Base-by-base conservation (phyloP, 2,797 vertebrate species). In the Apogon talboti region DNA sequence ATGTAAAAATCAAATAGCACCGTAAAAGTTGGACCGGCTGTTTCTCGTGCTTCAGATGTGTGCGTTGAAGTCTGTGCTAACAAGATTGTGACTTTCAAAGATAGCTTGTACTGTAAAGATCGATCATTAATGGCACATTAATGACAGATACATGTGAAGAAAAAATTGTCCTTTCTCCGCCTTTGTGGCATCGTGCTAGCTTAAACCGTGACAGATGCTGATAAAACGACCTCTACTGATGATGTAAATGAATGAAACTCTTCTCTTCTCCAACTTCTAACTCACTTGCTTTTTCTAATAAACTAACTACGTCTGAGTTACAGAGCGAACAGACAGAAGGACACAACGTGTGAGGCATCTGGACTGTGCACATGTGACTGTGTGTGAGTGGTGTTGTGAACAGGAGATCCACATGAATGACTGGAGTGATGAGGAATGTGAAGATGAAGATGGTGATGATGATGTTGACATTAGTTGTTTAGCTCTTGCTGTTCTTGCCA, bases 1-100 rank as follows among this genome's bases (percentile, higher is more conserved):
- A 82, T 79, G 87, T 90, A 89, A 79, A 88, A 91, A 90, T 89
- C 78, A 86, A 86, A 88, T 93, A 94, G 93, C 93, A 94, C 92
- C 93, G 53, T 90, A 88, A 89, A 88, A 87, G 92, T 93, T 87
- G 90, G 89, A 78, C 89, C 56, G 81, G 83, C 82, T 85, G 78
- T 77, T 83, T 80, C 54, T 67, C 78, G 63, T 84, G 74, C 78
- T 80, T 60, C 56, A 60, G 66, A 75, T 68, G 63, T 88, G 84
- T 89, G 85, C 75, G 6, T 85, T 76, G 9, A 73, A 66, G 71
- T 71, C 33, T 78, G 78, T 87, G 81, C 84, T 82, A 78, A 79
- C 49, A 59, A 44, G n/a, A 63, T 66, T 64, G 58, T 82, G 74
- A 71, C 68, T 60, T 63, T 78, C 40, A 18, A 57, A 52, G 40